phyloP scores from a whole-genome alignment of 2,888 invertebrate species.

The Heliconius hortense region DNA sequence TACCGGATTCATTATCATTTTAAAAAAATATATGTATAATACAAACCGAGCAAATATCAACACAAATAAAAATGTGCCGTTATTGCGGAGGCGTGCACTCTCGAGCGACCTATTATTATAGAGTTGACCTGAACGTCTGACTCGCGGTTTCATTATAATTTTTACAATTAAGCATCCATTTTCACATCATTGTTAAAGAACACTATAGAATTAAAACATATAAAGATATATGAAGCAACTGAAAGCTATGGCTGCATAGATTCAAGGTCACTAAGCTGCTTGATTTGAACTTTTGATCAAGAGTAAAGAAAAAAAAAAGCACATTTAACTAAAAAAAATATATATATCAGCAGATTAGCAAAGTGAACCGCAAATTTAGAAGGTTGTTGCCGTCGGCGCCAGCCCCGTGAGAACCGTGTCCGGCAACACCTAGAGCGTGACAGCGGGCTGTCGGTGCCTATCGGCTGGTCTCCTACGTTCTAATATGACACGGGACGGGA shows the following conservation, averaged over 20 bases:
- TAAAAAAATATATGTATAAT: constrained; percentile 15
- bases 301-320: not conserved
- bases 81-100: constrained; percentile 55
- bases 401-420: constrained; percentile 54
- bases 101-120: constrained; percentile 51
- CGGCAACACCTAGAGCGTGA: constrained; percentile 63
- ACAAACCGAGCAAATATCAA: constrained; percentile 34
- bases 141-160: constrained; percentile 1
- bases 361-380: constrained; percentile 40
- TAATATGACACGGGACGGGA: constrained; percentile 70
- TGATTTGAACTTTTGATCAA: not conserved
- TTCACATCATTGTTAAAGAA: not conserved
- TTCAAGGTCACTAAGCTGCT: not conserved
- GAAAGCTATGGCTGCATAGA: not conserved
- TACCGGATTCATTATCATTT: constrained; percentile 18
- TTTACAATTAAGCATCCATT: not conserved
- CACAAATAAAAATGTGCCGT: constrained; percentile 45
- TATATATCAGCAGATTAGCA: constrained; percentile 32
- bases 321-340: not conserved
- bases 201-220: not conserved
- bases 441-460: constrained; percentile 43
- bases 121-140: constrained; percentile 39
- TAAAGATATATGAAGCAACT: not conserved
- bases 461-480: constrained; percentile 53
- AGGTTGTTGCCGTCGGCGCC: constrained; percentile 45